Conservation (phyloP, 2,113 vertebrate genomes). For the Lepus americanus region DNA sequence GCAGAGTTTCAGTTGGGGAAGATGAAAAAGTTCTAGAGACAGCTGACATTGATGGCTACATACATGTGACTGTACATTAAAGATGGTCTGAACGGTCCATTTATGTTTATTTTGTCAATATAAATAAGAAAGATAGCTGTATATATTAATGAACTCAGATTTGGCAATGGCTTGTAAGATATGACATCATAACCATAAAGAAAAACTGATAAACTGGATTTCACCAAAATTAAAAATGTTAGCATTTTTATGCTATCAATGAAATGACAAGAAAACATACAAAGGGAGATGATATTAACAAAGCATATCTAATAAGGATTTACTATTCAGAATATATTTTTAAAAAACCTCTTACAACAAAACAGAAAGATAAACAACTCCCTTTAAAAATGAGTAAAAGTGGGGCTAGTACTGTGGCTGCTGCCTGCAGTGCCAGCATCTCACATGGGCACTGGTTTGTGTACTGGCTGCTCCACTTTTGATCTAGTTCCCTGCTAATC, state of each 20-base stretch:
- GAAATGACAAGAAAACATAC: not conserved
- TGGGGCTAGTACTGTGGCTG: too few species aligned
- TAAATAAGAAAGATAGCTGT: not conserved
- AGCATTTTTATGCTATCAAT: not conserved
- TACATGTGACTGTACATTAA: not conserved
- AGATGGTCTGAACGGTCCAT: slow-evolving; percentile 11
- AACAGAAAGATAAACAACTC: not conserved
- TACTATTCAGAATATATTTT: slow-evolving; percentile 1
- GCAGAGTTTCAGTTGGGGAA: not conserved
- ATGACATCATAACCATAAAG: slow-evolving; percentile 1
- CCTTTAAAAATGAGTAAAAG: not conserved
- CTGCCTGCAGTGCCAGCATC: too few species aligned
- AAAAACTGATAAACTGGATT: not conserved
- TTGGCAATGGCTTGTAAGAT: not conserved
- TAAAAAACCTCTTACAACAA: not conserved
- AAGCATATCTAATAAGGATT: not conserved
- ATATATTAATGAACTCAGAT: not conserved
- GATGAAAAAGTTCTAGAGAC: not conserved
- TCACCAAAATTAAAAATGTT: slow-evolving; percentile 12
- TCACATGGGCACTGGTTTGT: too few species aligned
- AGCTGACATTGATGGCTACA: not conserved
- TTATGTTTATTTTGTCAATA: not conserved
- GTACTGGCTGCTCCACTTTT: too few species aligned
- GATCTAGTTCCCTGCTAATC: too few species aligned
- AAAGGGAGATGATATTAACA: slow-evolving; percentile 14